These are phyloP conservation scores for Phasia obesa DNA, from an alignment of 2,888 invertebrate genomes.

Conservation along the genomic window DNA sequence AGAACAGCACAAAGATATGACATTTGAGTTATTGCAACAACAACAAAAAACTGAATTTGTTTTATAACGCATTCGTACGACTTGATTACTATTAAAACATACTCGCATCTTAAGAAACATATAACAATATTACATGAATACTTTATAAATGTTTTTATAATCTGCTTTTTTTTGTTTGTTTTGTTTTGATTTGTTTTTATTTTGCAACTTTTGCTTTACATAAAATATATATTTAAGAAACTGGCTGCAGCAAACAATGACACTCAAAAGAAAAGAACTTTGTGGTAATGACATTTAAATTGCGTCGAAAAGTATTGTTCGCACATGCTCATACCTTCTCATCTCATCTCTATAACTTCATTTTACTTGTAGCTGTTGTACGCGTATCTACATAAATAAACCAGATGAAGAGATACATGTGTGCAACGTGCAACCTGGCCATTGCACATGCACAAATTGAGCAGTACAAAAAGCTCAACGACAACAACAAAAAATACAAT, in stretches of 20 bases:
- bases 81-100: constrained; percentile 33
- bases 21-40: constrained; percentile 39
- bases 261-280: constrained; percentile 68
- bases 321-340: constrained; percentile 61
- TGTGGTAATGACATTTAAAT: constrained; percentile 77
- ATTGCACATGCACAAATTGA: constrained; percentile 14
- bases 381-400: constrained; percentile 37
- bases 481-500: constrained; percentile 23
- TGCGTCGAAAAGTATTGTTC: constrained; percentile 71
- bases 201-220: constrained; percentile 6
- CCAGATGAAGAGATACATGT: constrained; percentile 45
- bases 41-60: constrained; percentile 21
- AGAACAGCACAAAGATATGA: constrained; percentile 31
- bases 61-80: constrained; percentile 35
- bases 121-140: constrained; percentile 4
- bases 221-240: background rate
- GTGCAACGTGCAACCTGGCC: constrained; percentile 41
- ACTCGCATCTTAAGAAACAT: constrained; percentile 14
- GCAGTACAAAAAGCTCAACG: constrained; percentile 31
- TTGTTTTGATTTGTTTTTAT: background rate
- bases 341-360: constrained; percentile 39
- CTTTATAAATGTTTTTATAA: background rate
- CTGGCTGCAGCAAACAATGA: constrained; percentile 52
- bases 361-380: constrained; percentile 1
- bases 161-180: background rate